Evolutionary conservation across 1,140 invertebrate genomes (phyloP), one percentile per base, ranked within the genome.

Genomic region (Pseudachorutes palmiensis): DNA sequence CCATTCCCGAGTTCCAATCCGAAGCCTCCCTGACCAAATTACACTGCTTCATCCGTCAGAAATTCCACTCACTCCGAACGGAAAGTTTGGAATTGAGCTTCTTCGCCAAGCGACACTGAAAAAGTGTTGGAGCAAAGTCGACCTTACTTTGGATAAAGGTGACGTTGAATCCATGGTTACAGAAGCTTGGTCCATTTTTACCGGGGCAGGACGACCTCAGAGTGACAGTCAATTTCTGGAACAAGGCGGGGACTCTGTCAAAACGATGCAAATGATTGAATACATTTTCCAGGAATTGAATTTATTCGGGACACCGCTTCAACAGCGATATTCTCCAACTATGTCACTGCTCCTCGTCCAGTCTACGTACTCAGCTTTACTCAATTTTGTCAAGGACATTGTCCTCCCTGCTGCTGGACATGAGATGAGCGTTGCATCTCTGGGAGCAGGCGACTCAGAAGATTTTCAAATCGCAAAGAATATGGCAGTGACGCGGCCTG

Each of bases 31-130:
- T 5, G 59, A 63, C 19, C n/a, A 59, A 2, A 32, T 64, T 3
- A 62, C 58, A 26, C 26, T 48, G 16, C 9, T 64, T 32, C n/a
- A 55, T 33, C 2, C 31, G 30, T 1, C 29, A 32, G 58, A 60
- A 14, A 55, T 62, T 51, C 49, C 66, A 12, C 14, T 57, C 32
- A 68, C 51, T 58, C 69, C 74, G 67, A 83, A 87, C 81, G 86
- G 85, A 72, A 85, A 84, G 76, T 75, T 81, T 60, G 80, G 79
- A 65, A 80, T 78, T 78, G 61, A 62, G 70, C 66, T 62, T 58
- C 59, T 64, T 67, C 16, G 41, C 66, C 33, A 67, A 70, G 45
- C 66, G 66, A 60, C 55, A 66, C 33, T 63, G 16, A 16, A 62
- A 29, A n/a, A 58, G 58, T 33, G n/a, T 36, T 30, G 29, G n/a